Conservation (phyloP, 2,797 vertebrate species). For the Luscinia luscinia region DNA sequence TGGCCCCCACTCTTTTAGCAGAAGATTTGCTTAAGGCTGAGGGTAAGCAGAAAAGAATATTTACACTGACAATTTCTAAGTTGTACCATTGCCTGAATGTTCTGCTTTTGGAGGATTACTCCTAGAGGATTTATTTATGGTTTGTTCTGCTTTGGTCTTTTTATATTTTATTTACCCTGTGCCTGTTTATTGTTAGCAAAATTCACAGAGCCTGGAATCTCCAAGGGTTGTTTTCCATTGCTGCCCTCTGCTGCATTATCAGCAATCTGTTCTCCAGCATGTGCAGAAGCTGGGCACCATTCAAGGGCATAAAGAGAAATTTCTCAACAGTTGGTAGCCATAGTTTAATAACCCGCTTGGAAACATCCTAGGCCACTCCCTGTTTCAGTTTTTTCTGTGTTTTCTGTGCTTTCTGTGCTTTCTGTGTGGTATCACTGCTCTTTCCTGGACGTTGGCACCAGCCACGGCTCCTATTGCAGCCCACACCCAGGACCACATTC, state of each 20-base stretch:
- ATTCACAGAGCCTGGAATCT: slow-evolving; percentile 21
- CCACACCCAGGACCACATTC: background rate
- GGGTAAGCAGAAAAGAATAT: slow-evolving; percentile 10
- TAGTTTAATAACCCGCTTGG: background rate
- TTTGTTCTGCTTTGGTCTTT: slow-evolving; percentile 35
- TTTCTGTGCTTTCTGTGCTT: background rate
- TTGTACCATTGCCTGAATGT: background rate
- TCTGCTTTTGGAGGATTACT: slow-evolving; percentile 38
- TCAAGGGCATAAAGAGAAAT: background rate
- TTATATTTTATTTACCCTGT: slow-evolving; percentile 54
- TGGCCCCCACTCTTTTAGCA: background rate
- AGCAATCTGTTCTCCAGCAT: slow-evolving; percentile 24
- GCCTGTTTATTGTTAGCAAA: slow-evolving; percentile 47
- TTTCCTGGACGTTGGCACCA: background rate
- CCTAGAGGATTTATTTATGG: slow-evolving; percentile 43
- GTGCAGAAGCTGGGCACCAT: background rate
- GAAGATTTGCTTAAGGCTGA: slow-evolving; percentile 30
- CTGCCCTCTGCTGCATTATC: slow-evolving; percentile 36
- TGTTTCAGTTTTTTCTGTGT: no score
- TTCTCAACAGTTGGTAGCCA: background rate
- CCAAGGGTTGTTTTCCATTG: slow-evolving; percentile 40
- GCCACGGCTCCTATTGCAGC: fast-evolving
- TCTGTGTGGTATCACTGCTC: background rate
- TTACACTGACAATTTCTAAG: slow-evolving; percentile 14
- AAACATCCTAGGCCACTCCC: background rate